phyloP scores from a whole-genome alignment of 2,888 invertebrate species.

The Drosophila monieri region DNA sequence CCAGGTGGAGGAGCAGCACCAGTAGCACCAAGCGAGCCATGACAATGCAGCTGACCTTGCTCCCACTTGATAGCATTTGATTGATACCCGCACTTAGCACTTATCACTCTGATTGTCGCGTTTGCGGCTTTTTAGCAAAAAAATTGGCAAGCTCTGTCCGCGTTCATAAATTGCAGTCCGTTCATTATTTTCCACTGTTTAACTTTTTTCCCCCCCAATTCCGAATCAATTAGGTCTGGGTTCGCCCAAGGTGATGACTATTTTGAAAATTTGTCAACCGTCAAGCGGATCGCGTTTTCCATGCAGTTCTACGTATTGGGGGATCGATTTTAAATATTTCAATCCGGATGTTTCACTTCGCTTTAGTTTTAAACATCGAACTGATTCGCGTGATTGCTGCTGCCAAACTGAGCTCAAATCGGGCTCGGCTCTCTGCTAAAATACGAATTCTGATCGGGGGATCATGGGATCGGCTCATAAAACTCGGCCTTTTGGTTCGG shows the following conservation, averaged over 20 bases:
- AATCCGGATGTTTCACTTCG: background rate
- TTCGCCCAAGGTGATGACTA: conserved; percentile 59
- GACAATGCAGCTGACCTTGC: conserved; percentile 53
- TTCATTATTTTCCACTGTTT: conserved; percentile 38
- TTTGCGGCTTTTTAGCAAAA: conserved; percentile 59
- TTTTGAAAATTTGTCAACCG: conserved; percentile 56
- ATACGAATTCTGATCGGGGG: conserved; percentile 48
- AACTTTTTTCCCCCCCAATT: conserved; percentile 28
- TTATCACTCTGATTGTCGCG: conserved; percentile 63
- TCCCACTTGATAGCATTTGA: conserved; percentile 43
- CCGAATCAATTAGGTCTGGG: conserved; percentile 54
- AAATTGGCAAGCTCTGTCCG: conserved; percentile 50
- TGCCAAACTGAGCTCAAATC: conserved; percentile 54
- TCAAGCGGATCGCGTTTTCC: conserved; percentile 46
- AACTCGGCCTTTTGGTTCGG: background rate
- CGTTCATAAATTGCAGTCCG: conserved; percentile 68
- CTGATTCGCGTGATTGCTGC: conserved; percentile 63
- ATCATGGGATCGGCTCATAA: conserved; percentile 28
- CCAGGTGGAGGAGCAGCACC: conserved; percentile 54
- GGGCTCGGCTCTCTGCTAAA: conserved; percentile 36
- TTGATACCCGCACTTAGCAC: conserved; percentile 51
- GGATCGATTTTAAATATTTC: background rate
- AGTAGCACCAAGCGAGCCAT: conserved; percentile 39
- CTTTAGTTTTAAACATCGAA: conserved; percentile 30
- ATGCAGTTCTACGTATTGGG: conserved; percentile 34